phyloP scores from a whole-genome alignment of 2,888 invertebrate species.

The Mamestra brassicae region DNA sequence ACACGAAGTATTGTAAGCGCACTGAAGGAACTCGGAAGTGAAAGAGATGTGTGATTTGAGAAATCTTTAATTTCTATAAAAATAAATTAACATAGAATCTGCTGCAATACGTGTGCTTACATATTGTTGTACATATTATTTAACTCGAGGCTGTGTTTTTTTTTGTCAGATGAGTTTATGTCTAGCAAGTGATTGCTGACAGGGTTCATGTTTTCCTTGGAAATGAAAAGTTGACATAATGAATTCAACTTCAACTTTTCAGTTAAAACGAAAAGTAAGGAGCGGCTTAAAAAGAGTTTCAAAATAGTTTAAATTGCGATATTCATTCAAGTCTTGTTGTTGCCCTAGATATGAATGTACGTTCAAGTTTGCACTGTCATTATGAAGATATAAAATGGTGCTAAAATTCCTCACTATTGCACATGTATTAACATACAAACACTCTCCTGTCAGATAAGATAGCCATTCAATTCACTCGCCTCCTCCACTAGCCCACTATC shows the following conservation, averaged over 20 bases:
- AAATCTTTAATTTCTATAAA: background rate
- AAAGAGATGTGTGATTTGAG: background rate
- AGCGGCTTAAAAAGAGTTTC: no score
- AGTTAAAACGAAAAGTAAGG: no score
- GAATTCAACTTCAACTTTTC: no score
- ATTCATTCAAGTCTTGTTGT: background rate
- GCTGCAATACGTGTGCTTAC: no score
- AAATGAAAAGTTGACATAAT: no score
- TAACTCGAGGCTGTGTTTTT: no score
- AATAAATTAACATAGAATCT: background rate
- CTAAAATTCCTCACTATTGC: background rate
- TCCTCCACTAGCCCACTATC: conserved; percentile 15
- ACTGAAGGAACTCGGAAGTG: background rate
- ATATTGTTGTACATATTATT: no score
- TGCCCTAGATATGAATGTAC: background rate
- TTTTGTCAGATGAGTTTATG: no score
- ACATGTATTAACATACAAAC: conserved; percentile 2
- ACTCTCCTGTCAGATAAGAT: conserved; percentile 10
- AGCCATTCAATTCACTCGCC: background rate
- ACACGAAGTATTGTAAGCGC: no score
- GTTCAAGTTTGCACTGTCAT: background rate
- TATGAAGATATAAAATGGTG: background rate
- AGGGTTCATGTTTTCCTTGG: no score
- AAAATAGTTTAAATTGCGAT: no score
- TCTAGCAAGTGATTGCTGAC: no score